Percentiles rank a stretch among this genome's conserved stretches.
phyloP scores from a whole-genome alignment of 2,797 vertebrate species.

The Rhinichthys osculus region DNA sequence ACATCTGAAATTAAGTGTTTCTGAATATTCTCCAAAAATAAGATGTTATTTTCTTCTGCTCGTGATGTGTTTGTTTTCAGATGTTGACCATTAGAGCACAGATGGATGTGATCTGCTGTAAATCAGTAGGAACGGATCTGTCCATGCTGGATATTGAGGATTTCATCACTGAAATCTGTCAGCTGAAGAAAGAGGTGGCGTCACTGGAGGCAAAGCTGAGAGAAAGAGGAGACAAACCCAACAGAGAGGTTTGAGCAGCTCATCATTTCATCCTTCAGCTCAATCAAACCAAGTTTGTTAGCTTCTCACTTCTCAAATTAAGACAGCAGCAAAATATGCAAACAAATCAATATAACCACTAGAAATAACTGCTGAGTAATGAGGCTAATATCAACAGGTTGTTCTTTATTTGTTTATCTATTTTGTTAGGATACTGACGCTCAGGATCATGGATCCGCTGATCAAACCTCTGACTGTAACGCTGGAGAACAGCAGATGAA shows the following conservation, averaged over 20 bases:
- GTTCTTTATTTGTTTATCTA: not conserved
- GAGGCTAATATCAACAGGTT: not conserved
- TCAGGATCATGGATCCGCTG: too few relatives aligned
- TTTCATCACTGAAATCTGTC: too few relatives aligned
- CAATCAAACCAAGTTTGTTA: not conserved
- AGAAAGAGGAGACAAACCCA: too few relatives aligned
- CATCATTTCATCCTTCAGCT: not conserved
- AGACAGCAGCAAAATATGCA: too few relatives aligned
- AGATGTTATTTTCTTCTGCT: not conserved
- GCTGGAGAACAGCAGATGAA: constrained; percentile 8
- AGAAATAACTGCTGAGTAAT: not conserved
- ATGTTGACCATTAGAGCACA: not conserved
- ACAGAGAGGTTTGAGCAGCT: too few relatives aligned
- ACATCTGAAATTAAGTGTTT: not conserved
- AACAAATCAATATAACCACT: not conserved
- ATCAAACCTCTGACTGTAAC: not conserved
- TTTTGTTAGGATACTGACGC: not conserved
- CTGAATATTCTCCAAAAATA: not conserved
- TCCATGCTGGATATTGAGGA: constrained; percentile 49
- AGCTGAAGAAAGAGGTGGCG: too few relatives aligned
- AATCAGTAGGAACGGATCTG: constrained; percentile 45
- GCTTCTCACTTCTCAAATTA: not conserved
- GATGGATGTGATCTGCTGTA: constrained; percentile 9
- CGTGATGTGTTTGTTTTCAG: not conserved
- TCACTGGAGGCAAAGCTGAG: too few relatives aligned